Evolutionary conservation across 2,797 vertebrate species (phyloP).

Genomic region (Hippoglossus hippoglossus): DNA sequence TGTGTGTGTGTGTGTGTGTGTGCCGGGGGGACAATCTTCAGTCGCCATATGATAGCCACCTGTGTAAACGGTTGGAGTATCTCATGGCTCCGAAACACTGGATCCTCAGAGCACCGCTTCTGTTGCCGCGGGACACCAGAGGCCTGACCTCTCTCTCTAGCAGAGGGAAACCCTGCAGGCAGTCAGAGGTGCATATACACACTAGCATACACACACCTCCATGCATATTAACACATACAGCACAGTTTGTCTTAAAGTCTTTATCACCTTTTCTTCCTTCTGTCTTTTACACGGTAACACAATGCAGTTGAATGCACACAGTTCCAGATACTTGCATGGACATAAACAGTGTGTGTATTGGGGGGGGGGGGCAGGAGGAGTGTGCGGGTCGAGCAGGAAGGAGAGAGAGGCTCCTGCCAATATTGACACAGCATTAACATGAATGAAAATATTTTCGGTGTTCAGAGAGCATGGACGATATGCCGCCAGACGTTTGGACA

Average conservation of each 20-base stretch:
- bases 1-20: constrained; percentile 7
- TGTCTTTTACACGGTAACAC: constrained; percentile 2
- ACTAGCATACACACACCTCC: constrained; percentile 17
- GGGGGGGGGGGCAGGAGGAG: constrained; percentile 1
- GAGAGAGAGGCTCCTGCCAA: constrained; percentile 56
- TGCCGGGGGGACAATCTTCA: constrained; percentile 5
- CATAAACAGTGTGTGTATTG: constrained; percentile 10
- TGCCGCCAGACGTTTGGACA: constrained; percentile 66
- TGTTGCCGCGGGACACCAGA: constrained; percentile 60
- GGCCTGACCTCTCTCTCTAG: constrained; percentile 57
- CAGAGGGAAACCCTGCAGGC: constrained; percentile 52
- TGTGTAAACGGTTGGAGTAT: constrained; percentile 74
- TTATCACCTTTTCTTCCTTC: constrained; percentile 12
- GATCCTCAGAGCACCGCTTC: constrained; percentile 62
- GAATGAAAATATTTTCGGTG: constrained; percentile 84
- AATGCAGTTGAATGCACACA: constrained; percentile 11
- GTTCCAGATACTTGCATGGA: background rate
- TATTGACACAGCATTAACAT: constrained; percentile 82
- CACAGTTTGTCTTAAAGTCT: constrained; percentile 34
- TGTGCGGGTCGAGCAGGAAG: constrained; percentile 48
- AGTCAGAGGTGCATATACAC: constrained; percentile 31
- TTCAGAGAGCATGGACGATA: constrained; percentile 73
- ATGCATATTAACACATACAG: constrained; percentile 24
- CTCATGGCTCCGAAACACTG: constrained; percentile 58
- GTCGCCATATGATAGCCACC: constrained; percentile 77